Evolutionary conservation across 2,888 invertebrate species (phyloP).

Genomic region (Heterodera filipjevi): DNA sequence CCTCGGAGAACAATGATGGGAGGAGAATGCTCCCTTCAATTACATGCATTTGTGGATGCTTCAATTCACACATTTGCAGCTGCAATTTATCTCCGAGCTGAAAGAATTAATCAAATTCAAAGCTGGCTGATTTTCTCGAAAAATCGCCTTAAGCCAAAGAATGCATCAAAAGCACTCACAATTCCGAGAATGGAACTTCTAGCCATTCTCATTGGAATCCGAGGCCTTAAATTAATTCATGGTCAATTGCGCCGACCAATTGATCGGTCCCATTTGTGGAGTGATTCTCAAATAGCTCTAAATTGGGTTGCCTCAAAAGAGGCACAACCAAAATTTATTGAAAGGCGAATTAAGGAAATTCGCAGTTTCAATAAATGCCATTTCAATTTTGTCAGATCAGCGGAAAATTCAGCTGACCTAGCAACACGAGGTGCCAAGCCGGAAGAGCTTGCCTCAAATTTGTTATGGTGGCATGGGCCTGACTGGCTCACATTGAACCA

Average conservation of each 20-base stretch:
- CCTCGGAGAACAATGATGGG: not conserved
- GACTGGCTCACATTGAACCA: not conserved
- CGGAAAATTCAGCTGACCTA: constrained; percentile 28
- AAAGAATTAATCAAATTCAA: not conserved
- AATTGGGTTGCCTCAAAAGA: constrained; percentile 2
- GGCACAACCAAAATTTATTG: constrained; percentile 10
- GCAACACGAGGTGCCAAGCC: constrained; percentile 18
- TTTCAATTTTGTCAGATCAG: constrained; percentile 21
- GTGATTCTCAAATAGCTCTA: constrained; percentile 15
- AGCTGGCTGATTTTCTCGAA: constrained; percentile 24
- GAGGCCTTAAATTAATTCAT: not conserved
- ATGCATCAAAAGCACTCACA: constrained; percentile 16
- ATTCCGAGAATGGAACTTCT: constrained; percentile 30
- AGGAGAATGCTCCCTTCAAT: not conserved
- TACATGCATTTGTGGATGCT: constrained; percentile 43
- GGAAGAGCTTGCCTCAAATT: not conserved
- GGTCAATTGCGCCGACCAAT: not conserved
- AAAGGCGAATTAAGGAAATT: constrained; percentile 23
- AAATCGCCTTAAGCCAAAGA: not conserved
- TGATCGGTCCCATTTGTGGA: not conserved
- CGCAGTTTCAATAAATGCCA: not conserved
- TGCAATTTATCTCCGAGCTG: constrained; percentile 31
- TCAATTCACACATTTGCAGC: constrained; percentile 35
- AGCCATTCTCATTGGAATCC: not conserved
- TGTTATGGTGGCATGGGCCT: constrained; percentile 29